Evolutionary conservation across 2,888 invertebrate genomes (phyloP), one percentile per base, ranked within the genome.

Genomic region (Zhengitettix transpicula): DNA sequence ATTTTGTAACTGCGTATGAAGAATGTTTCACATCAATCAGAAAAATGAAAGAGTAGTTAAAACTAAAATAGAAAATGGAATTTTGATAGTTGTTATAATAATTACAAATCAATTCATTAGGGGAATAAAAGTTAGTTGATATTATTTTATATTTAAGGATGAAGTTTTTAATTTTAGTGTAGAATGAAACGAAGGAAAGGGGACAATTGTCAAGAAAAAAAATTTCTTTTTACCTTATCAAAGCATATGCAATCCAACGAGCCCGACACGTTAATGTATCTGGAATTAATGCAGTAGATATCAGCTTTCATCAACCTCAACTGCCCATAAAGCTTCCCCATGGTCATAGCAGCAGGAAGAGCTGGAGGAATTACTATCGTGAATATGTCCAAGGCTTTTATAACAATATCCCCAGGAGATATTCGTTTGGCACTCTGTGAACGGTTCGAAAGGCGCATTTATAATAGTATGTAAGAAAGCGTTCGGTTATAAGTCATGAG

Each of bases 361-460:
- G 81, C 81, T 7, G 82, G 81, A 0, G 82, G 81, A 12, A 82
- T 79, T 10, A 80, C 79, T 61, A 82, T 80, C 0, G 82, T 82
- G 58, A 82, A 74, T 60, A 82, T 75, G 67, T 82, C 81, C 62
- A 81, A 68, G 1, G 78, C 75, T 56, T 64, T 63, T 41, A 64
- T 59, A 12, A 58, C 56, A 5, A 62, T 52, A 28, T 68, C 67
- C 42, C 61, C 62, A 12, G 65, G 55, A 10, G 60, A 57, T 12
- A 67, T 59, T 47, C 65, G 67, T 57, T 66, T 59, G 40, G 64
- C 52, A 14, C 61, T 63, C 68, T 68, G 60, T 28, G 28, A 28
- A 28, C 7, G 28, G 7, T 28, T 28, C 2, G 7, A 28, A 28
- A 28, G n/a, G n/a, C n/a, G n/a, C 28, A 28, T 5, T 28, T 28